Evolutionary conservation across 2,113 vertebrate species (phyloP), one percentile per base, ranked within the genome.

Genomic region (Nicator chloris): DNA sequence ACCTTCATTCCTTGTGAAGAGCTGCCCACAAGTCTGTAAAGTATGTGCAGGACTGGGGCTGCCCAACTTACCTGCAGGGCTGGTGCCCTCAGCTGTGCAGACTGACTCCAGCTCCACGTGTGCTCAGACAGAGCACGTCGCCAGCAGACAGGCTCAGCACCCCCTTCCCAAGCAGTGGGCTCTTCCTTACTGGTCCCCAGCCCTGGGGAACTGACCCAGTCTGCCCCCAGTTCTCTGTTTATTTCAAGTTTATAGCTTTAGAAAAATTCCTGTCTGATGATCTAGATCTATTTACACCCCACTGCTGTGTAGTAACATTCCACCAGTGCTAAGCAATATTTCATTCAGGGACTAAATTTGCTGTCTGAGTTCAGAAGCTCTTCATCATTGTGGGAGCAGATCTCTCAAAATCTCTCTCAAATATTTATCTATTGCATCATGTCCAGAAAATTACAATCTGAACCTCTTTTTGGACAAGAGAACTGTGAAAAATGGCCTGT

Each of bases 211-310:
- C 30, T 87, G 78, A 82, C 85, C 84, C 53, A 45, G 54, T 44
- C 77, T 49, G 66, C 81, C 59, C 78, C n/a, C 17, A 57, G 33
- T 26, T 49, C 70, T 45, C 44, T 66, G 69, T 79, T 95, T 81
- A 61, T 92, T 92, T 95, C 47, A 82, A 77, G 31, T 78, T 79
- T 68, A 71, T 49, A 84, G 61, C 77, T 92, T 90, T 68, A 75
- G 49, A 88, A 94, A 70, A 61, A 93, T 94, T 90, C 77, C 61
- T 92, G 4, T 47, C 72, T 77, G 40, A 42, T 88, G 72, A 86
- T 71, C 76, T 50, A 83, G 72, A 77, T 28, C 57, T 69, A 28
- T 81, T 88, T 81, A 64, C 22, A 56, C 49, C 53, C 86, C n/a
- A 9, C 72, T 88, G 68, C 65, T 66, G 60, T 71, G 61, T 30